Evolutionary conservation across 2,113 vertebrate genomes (phyloP).

Genomic region (rabbit (Oryctolagus cuniculus)): mOryCun1.1 NC_091432.1:158842001-158842500

Average conservation of each 20-base stretch:
- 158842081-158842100: neutral
- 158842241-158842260: neutral
- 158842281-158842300: neutral
- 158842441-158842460: no score
- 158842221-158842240: neutral
- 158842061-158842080: neutral
- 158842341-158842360: neutral
- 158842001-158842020: constrained; percentile 31
- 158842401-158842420: neutral
- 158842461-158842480: no score
- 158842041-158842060: neutral
- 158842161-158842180: neutral
- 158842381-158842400: neutral
- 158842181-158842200: neutral
- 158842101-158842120: neutral
- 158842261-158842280: neutral
- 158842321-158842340: neutral
- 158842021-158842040: neutral
- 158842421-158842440: no score
- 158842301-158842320: neutral
- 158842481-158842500: no score
- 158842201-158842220: neutral
- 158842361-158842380: neutral
- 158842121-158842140: neutral
- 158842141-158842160: neutral